phyloP scores from a whole-genome alignment of 2,797 vertebrate genomes.

The Sarcophilus harrisii region DNA sequence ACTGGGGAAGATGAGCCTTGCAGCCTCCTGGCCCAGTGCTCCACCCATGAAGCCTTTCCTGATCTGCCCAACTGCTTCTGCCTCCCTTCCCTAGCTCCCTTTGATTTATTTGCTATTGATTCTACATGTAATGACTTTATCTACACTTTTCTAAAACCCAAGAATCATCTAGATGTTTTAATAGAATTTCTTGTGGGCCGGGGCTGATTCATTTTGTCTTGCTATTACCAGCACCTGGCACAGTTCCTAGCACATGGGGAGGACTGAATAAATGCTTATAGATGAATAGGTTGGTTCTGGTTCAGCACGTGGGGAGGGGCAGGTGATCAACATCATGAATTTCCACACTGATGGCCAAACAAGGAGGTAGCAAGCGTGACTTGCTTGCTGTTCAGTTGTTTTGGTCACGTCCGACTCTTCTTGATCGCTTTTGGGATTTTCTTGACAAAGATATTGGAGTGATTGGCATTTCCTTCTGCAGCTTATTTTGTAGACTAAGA shows the following conservation, averaged over 20 bases:
- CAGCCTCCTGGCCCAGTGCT: neutral
- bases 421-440: neutral
- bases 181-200: neutral
- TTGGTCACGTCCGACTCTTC: neutral
- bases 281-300: neutral
- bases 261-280: neutral
- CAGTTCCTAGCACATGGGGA: neutral
- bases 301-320: neutral
- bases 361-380: neutral
- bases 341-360: neutral
- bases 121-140: neutral
- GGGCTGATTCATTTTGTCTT: neutral
- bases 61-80: too few species aligned
- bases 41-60: neutral
- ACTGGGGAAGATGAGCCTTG: neutral
- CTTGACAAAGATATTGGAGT: neutral
- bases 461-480: neutral
- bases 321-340: neutral
- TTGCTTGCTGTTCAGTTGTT: neutral
- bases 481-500: neutral
- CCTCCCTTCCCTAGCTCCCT: neutral
- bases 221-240: neutral
- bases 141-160: neutral
- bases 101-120: neutral
- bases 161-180: neutral